Evolutionary conservation across 2,113 vertebrate species (phyloP), one percentile per base, ranked within the genome.

Genomic region (Psettodes erumei): DNA sequence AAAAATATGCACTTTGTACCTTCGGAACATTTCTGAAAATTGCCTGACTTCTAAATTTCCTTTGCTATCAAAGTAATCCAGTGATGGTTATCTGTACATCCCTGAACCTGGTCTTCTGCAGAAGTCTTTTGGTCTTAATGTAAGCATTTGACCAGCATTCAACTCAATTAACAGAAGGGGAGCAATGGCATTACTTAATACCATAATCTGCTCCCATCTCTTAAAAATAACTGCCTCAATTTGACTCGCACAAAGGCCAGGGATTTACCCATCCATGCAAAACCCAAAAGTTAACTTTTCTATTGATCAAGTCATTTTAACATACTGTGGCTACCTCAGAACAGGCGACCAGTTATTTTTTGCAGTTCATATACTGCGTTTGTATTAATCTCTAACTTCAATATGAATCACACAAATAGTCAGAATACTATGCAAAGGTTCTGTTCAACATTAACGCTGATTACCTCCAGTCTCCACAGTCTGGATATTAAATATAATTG

Each of bases 91-190:
- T 62, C 38, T 43, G 37, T 28, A 28, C 23, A 62, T 19, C 38
- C 2, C 3, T 42, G n/a, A 32, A 25, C 45, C 8, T n/a, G 7
- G 15, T 47, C 32, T 54, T 47, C 38, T 40, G 25, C 51, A 51
- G 25, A 63, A 75, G 40, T 62, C 38, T 40, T 33, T 38, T 25
- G 35, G 19, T 71, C 55, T 77, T 63, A 48, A 79, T 48, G 16
- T 19, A 59, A 79, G 28, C 21, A 67, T 43, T 2, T 6, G 62
- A 43, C 51, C 58, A 65, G 40, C 18, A 43, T 33, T 37, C 43
- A 45, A 21, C 35, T 59, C 45, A 65, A 51, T 71, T 71, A 51
- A 42, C 51, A 59, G 15, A 13, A 59, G 27, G 28, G 58, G 8
- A 60, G 15, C 23, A 11, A 65, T 43, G 21, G 18, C 18, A 1